Conservation (phyloP, 2,888 invertebrate genomes). For the Chymomyza caudatula region DNA sequence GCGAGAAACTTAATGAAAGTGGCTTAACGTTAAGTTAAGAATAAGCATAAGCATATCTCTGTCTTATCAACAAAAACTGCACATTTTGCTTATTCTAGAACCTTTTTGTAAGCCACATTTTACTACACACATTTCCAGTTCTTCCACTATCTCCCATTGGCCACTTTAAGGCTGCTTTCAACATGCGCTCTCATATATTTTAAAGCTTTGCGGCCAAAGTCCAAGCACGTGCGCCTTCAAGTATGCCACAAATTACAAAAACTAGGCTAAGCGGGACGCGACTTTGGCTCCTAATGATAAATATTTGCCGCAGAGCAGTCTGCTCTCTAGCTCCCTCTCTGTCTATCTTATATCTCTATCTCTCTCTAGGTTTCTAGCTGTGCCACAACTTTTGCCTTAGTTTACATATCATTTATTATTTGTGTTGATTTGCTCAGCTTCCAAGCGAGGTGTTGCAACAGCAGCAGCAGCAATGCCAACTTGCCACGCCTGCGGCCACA, state of each 20-base stretch:
- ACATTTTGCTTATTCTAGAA: too few species aligned
- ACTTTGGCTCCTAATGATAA: background rate
- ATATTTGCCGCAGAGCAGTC: background rate
- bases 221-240: constrained; percentile 21
- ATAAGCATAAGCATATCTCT: too few species aligned
- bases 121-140: too few species aligned
- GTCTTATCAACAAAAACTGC: too few species aligned
- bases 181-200: background rate
- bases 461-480: background rate
- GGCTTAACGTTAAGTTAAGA: too few species aligned
- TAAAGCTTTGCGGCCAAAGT: constrained; percentile 8
- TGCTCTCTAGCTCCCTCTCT: too few species aligned
- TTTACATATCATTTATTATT: constrained; percentile 70
- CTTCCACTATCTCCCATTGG: background rate
- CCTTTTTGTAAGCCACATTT: too few species aligned
- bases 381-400: constrained; percentile 57
- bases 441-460: background rate
- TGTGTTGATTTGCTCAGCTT: constrained; percentile 28
- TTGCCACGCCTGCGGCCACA: constrained; percentile 41
- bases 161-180: background rate
- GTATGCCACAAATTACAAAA: constrained; percentile 36
- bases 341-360: too few species aligned
- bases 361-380: too few species aligned
- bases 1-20: too few species aligned
- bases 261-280: constrained; percentile 31